Conservation (phyloP, 2,888 invertebrate species). For the Gasteruption jaculator region DNA sequence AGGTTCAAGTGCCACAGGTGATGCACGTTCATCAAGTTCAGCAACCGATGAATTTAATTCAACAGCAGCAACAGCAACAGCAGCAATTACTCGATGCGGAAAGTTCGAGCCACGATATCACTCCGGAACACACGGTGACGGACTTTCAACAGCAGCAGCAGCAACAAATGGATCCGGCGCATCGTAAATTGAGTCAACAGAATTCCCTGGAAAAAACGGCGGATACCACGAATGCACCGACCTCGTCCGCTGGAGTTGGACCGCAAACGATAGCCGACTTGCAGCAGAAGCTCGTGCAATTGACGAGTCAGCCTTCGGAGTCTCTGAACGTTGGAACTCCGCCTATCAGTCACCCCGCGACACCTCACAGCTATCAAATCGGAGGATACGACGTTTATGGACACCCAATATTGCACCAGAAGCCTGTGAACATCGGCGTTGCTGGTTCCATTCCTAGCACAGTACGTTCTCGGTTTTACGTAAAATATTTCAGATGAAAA, state of each 20-base stretch:
- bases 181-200: constrained; percentile 46
- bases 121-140: constrained; percentile 42
- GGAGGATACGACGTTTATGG: constrained; percentile 62
- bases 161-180: constrained; percentile 36
- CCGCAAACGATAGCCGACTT: constrained; percentile 57
- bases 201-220: constrained; percentile 44
- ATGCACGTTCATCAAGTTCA: constrained; percentile 29
- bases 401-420: constrained; percentile 68
- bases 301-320: constrained; percentile 54
- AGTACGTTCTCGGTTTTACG: neutral
- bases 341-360: constrained; percentile 59
- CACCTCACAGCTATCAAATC: constrained; percentile 61
- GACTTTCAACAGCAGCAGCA: constrained; percentile 30
- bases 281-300: constrained; percentile 57
- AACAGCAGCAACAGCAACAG: constrained; percentile 18
- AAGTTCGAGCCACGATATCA: constrained; percentile 45
- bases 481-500: too few relatives aligned
- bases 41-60: constrained; percentile 26
- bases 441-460: constrained; percentile 20
- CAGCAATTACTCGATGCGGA: constrained; percentile 35
- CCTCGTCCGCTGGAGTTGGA: constrained; percentile 30
- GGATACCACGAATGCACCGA: constrained; percentile 22
- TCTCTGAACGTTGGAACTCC: constrained; percentile 46
- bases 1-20: constrained; percentile 27
- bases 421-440: constrained; percentile 56